These are phyloP conservation scores for Samia ricini DNA, from an alignment of 1,140 invertebrate genomes.

Conservation along the genomic window DNA sequence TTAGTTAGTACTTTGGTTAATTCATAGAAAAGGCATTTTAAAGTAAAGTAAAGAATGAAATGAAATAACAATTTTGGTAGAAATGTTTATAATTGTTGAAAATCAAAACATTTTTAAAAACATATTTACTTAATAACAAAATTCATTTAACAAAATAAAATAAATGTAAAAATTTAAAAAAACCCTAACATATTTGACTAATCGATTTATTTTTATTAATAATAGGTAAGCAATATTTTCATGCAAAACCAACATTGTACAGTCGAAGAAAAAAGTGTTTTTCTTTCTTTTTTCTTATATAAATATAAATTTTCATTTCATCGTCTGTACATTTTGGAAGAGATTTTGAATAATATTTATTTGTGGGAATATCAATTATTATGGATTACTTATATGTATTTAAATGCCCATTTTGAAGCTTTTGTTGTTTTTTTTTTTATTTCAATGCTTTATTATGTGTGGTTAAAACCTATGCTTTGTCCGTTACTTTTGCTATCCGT, in stretches of 20 bases:
- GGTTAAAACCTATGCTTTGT: constrained; percentile 44
- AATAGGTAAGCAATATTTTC: background rate
- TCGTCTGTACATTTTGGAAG: background rate
- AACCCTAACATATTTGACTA: too few species aligned
- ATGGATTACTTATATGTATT: background rate
- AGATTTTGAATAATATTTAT: background rate
- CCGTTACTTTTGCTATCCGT: constrained; percentile 41
- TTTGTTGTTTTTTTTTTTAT: constrained; percentile 23
- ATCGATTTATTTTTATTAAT: background rate
- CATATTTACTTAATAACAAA: too few species aligned
- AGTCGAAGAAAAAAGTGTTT: background rate
- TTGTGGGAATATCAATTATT: background rate
- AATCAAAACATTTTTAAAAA: too few species aligned
- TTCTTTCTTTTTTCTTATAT: constrained; percentile 6
- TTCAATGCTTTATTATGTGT: constrained; percentile 40
- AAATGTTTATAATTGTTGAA: too few species aligned
- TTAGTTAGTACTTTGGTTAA: too few species aligned
- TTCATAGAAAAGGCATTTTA: too few species aligned
- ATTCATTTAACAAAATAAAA: too few species aligned
- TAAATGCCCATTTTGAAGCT: constrained; percentile 60
- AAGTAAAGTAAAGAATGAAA: too few species aligned
- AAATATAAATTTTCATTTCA: background rate
- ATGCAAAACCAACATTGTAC: background rate
- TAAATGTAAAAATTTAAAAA: too few species aligned
- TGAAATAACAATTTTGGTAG: too few species aligned